Conservation (phyloP, 2,113 vertebrate genomes). For the Hylia prasina region DNA sequence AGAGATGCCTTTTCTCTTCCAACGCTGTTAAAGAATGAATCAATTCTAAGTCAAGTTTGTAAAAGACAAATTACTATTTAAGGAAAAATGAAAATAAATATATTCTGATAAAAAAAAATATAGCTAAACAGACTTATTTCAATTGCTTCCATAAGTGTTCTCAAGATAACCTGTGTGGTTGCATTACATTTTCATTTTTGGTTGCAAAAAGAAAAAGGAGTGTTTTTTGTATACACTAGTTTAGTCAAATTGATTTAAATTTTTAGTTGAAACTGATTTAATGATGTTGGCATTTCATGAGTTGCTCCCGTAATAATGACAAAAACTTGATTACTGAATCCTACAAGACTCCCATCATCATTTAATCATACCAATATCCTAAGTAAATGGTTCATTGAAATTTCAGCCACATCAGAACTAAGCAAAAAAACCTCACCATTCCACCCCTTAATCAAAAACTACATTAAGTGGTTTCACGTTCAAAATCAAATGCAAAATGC, state of each 20-base stretch:
- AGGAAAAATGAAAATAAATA: background rate
- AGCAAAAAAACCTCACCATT: background rate
- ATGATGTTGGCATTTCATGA: background rate
- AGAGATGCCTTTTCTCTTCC: background rate
- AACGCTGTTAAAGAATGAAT: background rate
- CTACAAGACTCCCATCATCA: background rate
- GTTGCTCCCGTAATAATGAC: background rate
- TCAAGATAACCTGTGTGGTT: background rate
- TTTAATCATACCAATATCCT: background rate
- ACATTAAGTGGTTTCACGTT: background rate
- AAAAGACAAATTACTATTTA: background rate
- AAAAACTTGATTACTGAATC: background rate
- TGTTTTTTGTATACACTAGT: background rate
- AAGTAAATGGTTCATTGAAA: background rate
- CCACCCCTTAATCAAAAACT: background rate
- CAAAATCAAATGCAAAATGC: background rate
- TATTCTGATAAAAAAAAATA: background rate
- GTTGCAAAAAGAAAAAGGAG: background rate
- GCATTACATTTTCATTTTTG: background rate
- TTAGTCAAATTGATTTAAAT: background rate
- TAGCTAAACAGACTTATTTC: background rate
- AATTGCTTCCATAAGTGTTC: background rate
- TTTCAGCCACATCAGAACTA: background rate
- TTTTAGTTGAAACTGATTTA: background rate
- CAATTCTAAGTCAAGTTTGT: background rate